Percentiles rank a stretch among this genome's conserved stretches.
Evolutionary conservation across 2,888 invertebrate genomes (phyloP).

Genomic region (Diarsia dahlii): DNA sequence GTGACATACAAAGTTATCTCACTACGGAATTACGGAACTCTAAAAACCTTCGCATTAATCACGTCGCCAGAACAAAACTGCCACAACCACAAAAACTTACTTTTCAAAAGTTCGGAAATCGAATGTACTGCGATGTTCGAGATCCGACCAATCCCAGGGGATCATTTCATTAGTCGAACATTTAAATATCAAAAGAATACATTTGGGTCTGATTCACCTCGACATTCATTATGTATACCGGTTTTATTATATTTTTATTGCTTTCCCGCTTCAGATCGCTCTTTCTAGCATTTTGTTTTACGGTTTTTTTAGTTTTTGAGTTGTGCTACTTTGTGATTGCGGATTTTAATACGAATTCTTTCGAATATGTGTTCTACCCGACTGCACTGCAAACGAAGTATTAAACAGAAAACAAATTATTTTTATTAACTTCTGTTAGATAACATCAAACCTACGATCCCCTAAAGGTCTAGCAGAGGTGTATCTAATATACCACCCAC

Average conservation of each 20-base stretch:
- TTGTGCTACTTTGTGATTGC: slow-evolving; percentile 25
- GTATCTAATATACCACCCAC: neutral
- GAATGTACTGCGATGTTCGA: slow-evolving; percentile 52
- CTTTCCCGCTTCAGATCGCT: slow-evolving; percentile 41
- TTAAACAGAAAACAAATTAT: neutral
- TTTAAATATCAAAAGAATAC: slow-evolving; percentile 87
- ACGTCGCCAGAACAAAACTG: slow-evolving; percentile 49
- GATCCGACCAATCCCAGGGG: slow-evolving; percentile 65
- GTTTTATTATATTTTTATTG: slow-evolving; percentile 68
- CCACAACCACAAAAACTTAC: slow-evolving; percentile 49
- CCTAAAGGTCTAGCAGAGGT: neutral
- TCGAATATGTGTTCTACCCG: neutral
- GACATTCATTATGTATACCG: slow-evolving; percentile 69
- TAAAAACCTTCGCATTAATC: slow-evolving; percentile 37
- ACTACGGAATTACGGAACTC: neutral
- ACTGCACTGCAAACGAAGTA: neutral
- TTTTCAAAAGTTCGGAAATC: slow-evolving; percentile 58
- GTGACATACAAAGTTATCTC: neutral
- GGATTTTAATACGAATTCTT: neutral
- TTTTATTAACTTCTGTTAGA: neutral
- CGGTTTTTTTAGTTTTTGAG: slow-evolving; percentile 13
- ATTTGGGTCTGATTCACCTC: slow-evolving; percentile 75
- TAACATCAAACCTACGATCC: neutral
- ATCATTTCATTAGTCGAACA: slow-evolving; percentile 83
- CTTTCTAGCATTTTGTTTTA: slow-evolving; percentile 47